Base-by-base conservation (phyloP, 1,140 invertebrate species). In the Brachionus angularis region DNA sequence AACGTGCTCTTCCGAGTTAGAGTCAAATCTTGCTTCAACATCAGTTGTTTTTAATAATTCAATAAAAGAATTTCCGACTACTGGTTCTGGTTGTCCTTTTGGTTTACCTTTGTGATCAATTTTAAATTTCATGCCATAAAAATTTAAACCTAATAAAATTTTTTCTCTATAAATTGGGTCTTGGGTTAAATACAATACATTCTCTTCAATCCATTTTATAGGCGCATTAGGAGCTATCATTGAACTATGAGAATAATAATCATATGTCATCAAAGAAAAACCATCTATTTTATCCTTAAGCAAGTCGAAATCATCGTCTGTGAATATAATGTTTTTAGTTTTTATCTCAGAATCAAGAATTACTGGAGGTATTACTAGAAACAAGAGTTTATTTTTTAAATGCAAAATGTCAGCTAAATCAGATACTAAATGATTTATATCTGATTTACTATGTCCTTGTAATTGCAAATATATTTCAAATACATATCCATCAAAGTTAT, bases 211-310 rank as follows among this genome's bases (percentile, higher is more conserved):
- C 91, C 93, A 96, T 53, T 85, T 79, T 0, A 92, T 72, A 0
- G 92, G 92, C 74, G 90, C 88, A 82, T 95, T 96, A 3, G 92
- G 91, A 3, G 61, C 39, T 27, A 44, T 33, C 16, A 23, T 14
- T 21, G 23, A 3, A 27, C 23, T n/a, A 44, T 46, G 33, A 2
- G 81, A 89, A 25, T 91, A 93, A 80, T 87, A 96, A 79, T 96
- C 93, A 80, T 96, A 96, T 0, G 91, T 95, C 91, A 95, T 94
- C 1, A 96, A 83, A 42, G 91, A 93, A 78, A 96, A 93, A 58
- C 86, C 88, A 76, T 88, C 87, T 1, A 96, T 85, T 79, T 88
- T 83, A 29, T 87, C 84, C 74, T 87, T 86, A 12, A 96, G 83
- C 44, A 84, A 84, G 75, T 89, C 86, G 81, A 93, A 91, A 74